These are phyloP conservation scores for Heliconius nattereri DNA, from an alignment of 1,140 invertebrate species.

Conservation along the genomic window DNA sequence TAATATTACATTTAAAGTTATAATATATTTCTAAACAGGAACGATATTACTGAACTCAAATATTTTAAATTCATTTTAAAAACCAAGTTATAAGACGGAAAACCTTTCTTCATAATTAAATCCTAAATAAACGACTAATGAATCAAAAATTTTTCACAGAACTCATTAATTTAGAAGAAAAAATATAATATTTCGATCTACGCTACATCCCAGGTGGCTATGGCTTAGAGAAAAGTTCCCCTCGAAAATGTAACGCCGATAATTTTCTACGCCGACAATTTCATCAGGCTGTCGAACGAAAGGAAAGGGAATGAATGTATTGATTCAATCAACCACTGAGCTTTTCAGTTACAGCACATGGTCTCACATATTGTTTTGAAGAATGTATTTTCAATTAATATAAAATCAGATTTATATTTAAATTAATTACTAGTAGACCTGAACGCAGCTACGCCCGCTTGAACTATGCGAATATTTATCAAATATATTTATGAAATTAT, in stretches of 20 bases:
- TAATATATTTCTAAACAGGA: no score
- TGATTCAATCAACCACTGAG: slow-evolving; percentile 6
- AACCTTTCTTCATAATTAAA: background rate
- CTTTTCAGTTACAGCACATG: background rate
- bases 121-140: background rate
- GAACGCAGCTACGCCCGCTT: no score
- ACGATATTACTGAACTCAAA: no score
- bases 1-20: no score
- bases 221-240: background rate
- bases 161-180: background rate
- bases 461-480: no score
- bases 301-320: background rate
- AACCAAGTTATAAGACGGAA: background rate
- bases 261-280: background rate
- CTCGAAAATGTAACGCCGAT: background rate
- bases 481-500: no score
- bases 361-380: no score
- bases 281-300: background rate
- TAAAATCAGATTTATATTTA: no score
- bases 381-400: no score
- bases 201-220: background rate
- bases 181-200: background rate
- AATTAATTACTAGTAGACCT: no score
- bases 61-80: no score
- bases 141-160: background rate